Base-by-base conservation (phyloP, 1,140 invertebrate species). In the Sinonovacula constricta region DNA sequence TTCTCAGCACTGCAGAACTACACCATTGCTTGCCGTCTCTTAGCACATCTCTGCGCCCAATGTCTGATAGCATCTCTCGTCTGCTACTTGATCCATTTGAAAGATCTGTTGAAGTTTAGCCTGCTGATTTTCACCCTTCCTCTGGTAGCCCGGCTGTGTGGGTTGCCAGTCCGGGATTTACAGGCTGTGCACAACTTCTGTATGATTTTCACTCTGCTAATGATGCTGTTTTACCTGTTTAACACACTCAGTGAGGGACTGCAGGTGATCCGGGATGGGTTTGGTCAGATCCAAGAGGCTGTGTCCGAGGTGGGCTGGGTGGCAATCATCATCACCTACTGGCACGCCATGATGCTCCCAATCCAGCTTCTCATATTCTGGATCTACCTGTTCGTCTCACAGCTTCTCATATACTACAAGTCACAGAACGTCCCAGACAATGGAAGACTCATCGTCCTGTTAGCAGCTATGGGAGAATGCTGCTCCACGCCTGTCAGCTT, bases 401-500 rank as follows among this genome's bases (percentile, higher is more conserved):
- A 92, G 76, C 74, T 92, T 12, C 91, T 91, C 79, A 71, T 85
- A 4, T 86, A 85, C 66, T 57, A 83, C 10, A 79, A 82, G 49
- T 59, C 83, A 1, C 81, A 83, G 26, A 83, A 79, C 54, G 72
- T 76, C 12, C 67, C 81, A 0, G 75, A 86, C 26, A 88, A 90
- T 57, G 88, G 91, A 39, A 91, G 89, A 90, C 86, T 91, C 28
- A 75, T 92, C 51, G 78, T 92, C 57, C 39, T 92, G 26, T 81
- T 93, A 26, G 91, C 90, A 26, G 88, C 88, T 45, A 88, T 92
- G 26, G 91, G 91, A 39, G 90, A 92, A 75, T 91, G 92, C 36
- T 93, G 92, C 84, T 88, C 89, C 28, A 92, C 92, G 60, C 93
- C 93, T n/a, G 83, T 93, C 24, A 92, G 91, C 69, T 83, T 93